Base-by-base conservation (phyloP, 2,888 invertebrate genomes). In the Yponomeuta sedellus region DNA sequence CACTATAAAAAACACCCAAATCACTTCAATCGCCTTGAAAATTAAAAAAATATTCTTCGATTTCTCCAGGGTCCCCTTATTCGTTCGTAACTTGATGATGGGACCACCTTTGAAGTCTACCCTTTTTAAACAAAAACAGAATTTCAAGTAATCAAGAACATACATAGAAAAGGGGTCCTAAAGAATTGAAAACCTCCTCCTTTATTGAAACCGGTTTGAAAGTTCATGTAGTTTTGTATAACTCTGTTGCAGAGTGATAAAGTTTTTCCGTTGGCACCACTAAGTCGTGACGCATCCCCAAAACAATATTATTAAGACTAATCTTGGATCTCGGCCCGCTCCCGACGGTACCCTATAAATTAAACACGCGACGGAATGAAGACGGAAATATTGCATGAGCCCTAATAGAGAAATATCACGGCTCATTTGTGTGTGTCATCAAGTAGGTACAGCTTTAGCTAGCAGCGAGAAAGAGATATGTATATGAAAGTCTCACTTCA, bases 341-440 rank as follows among this genome's bases (percentile, higher is more conserved):
- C 44, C 12, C 44, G 44, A 16, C 44, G 44, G 44, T 16, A 52
- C 44, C 16, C 44, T 52, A 52, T 52, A 52, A 52, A 52, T 52
- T 52, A 52, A 52, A 16, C 44, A 52, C 44, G 59, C 22, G 25
- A 22, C 59, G 16, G 1, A 59, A 25, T 25, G 22, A 59, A 19
- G 59, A 22, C n/a, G 12, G 59, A 59, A 59, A 59, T 59, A 59
- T 59, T 59, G 44, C 25, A 59, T 25, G 59, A 59, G 59, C 22
- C 59, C 12, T 59, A 59, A 59, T 59, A 59, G 59, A 59, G 59
- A 59, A 59, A 59, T 59, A 59, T 59, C 20, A 20, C 12, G 59
- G 59, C 44, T 22, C 59, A 25, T 59, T 59, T 59, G 25, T 59
- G 59, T 59, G 25, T 25, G 59, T 59, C 59, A 25, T 11, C 20